These are phyloP conservation scores for Nicator chloris DNA, from an alignment of 2,113 vertebrate genomes.

Conservation along the genomic window DNA sequence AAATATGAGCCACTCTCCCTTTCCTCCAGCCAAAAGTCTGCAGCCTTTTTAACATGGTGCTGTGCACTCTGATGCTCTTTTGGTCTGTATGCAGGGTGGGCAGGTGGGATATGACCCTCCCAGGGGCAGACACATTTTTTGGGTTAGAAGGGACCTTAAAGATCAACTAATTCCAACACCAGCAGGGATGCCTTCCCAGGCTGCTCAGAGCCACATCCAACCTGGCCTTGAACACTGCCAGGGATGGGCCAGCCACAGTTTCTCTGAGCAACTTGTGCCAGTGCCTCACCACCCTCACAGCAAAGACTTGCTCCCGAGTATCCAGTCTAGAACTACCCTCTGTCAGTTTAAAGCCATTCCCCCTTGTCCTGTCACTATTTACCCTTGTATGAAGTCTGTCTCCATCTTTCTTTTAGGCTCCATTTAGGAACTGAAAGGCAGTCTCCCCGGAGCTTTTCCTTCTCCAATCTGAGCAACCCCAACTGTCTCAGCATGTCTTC, in stretches of 20 bases:
- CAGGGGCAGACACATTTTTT: neutral
- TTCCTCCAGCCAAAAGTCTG: neutral
- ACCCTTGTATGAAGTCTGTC: neutral
- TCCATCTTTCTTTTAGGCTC: neutral
- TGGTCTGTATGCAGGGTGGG: neutral
- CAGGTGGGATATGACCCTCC: neutral
- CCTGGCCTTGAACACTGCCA: fast-evolving
- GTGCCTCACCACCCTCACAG: neutral
- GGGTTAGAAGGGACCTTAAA: neutral
- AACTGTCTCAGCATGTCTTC: neutral
- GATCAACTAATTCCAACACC: neutral
- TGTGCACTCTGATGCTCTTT: neutral
- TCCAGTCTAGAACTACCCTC: neutral
- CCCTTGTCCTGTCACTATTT: neutral
- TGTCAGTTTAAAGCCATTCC: neutral
- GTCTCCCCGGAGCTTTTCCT: neutral
- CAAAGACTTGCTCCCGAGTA: neutral
- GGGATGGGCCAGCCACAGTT: neutral
- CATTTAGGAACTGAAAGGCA: neutral
- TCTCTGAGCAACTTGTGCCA: too few relatives aligned
- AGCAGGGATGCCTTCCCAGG: neutral
- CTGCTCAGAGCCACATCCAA: neutral
- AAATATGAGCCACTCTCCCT: neutral
- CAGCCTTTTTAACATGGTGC: neutral
- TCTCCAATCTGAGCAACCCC: neutral